These are phyloP conservation scores for Drosophila barbarae DNA, from an alignment of 2,888 invertebrate genomes.

Conservation along the genomic window DNA sequence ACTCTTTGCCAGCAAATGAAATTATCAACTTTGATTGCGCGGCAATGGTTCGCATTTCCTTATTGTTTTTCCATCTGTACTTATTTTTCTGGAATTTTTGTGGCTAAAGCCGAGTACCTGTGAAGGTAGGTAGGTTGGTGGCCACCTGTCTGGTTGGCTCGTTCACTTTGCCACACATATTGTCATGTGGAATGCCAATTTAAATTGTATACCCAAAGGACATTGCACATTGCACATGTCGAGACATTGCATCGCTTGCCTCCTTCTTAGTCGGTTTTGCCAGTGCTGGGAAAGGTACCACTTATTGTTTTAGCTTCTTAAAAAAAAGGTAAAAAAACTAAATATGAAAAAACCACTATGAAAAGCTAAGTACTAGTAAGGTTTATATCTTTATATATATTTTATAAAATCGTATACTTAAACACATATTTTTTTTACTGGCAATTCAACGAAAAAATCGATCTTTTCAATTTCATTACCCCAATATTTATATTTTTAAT, in stretches of 20 bases:
- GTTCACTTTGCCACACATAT: conserved; percentile 41
- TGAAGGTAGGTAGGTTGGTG: conserved; percentile 2
- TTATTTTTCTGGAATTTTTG: background rate
- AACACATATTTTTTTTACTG: too few relatives aligned
- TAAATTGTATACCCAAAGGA: conserved; percentile 74
- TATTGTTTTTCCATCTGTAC: conserved; percentile 5
- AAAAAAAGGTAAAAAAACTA: background rate
- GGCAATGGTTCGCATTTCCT: conserved; percentile 8
- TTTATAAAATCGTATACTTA: too few relatives aligned
- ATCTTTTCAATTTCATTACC: too few relatives aligned
- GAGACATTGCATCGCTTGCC: conserved; percentile 28
- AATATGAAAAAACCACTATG: background rate
- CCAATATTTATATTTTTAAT: too few relatives aligned
- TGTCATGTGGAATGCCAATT: conserved; percentile 72
- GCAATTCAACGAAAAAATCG: too few relatives aligned
- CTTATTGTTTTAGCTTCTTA: background rate
- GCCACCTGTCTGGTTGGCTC: conserved; percentile 34
- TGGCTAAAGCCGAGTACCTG: background rate
- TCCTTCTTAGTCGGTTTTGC: background rate
- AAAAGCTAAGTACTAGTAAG: too few relatives aligned
- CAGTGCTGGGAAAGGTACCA: conserved; percentile 9
- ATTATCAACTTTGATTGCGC: conserved; percentile 37
- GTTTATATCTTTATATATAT: background rate
- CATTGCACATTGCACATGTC: conserved; percentile 55
- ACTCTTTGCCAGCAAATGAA: conserved; percentile 23